Base-by-base conservation (phyloP, 2,113 vertebrate genomes). In the Sisor rabdophorus region DNA sequence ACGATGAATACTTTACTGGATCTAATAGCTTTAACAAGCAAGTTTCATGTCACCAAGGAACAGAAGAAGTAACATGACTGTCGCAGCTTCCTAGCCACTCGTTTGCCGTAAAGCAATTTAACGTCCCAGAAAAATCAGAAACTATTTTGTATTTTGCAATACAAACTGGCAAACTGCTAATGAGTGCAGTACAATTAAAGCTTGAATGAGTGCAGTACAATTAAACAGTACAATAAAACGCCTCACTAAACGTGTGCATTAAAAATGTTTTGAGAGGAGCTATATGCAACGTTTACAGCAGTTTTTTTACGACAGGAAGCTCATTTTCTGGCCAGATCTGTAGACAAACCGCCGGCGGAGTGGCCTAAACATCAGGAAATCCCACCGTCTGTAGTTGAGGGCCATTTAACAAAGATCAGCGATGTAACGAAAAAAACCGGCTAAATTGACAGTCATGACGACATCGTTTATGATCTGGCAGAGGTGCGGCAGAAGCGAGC, bases 391-490 rank as follows among this genome's bases (percentile, higher is more conserved):
- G 67, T 28, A 11, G 55, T 75, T 40, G n/a, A 80, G 73, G 77
- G 60, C 1, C 13, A 74, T 40, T n/a, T 1, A 22, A 13, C 24
- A 11, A 11, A 19, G 32, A 50, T 81, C 73, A 12, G 48, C 71
- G 77, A 72, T 36, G 50, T 79, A 24, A 56, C 58, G 70, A 30
- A 50, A 56, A 69, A 56, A 48, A 40, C 56, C 58, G 53, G 17
- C 71, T 47, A 70, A 67, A 76, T 58, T 81, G 79, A 81, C 79
- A 78, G 52, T 53, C 80, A 83, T 81, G 80, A 80, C 77, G 82
- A 69, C 79, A 80, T 79, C 79, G 80, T 76, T 76, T 82, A 73
- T 75, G 86, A 87, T 88, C 87, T 87, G 86, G 86, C 83, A 52
- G 85, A 87, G 84, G 81, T 76, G 87, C 88, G 79, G 87, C 84